Conservation (phyloP, 1,140 invertebrate genomes). For the Bombus cullumanus region DNA sequence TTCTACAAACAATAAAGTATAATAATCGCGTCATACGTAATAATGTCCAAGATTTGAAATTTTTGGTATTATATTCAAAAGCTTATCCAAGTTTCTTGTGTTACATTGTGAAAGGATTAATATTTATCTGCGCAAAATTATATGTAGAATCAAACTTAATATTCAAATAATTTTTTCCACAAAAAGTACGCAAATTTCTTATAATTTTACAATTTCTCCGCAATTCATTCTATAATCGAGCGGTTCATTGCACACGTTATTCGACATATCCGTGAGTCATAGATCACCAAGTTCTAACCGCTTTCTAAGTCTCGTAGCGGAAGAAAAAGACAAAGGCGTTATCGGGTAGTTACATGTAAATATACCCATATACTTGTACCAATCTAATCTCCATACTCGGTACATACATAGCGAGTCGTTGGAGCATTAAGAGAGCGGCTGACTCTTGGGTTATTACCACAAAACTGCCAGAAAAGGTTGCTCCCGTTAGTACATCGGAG, state of each 20-base stretch:
- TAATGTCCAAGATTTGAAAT: no score
- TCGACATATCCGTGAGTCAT: not conserved
- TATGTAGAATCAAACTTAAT: no score
- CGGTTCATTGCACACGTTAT: not conserved
- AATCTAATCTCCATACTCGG: conserved; percentile 41
- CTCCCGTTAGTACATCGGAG: conserved; percentile 40
- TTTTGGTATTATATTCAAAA: not conserved
- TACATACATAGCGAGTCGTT: not conserved
- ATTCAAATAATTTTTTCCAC: no score
- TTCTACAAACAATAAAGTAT: no score
- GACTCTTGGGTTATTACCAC: conserved; percentile 27
- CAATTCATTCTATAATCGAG: not conserved
- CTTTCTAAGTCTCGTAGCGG: conserved; percentile 39
- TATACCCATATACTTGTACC: not conserved
- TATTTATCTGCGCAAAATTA: not conserved
- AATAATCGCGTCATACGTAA: no score
- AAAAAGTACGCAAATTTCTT: not conserved
- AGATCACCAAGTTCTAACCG: not conserved
- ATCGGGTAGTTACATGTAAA: conserved; percentile 20
- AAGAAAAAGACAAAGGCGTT: conserved; percentile 43
- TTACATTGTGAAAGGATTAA: not conserved
- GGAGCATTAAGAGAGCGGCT: conserved; percentile 11
- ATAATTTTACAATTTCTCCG: not conserved
- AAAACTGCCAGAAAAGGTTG: conserved; percentile 41
- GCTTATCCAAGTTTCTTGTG: not conserved